phyloP scores from a whole-genome alignment of 2,797 vertebrate genomes.

The Borostomias antarcticus region DNA sequence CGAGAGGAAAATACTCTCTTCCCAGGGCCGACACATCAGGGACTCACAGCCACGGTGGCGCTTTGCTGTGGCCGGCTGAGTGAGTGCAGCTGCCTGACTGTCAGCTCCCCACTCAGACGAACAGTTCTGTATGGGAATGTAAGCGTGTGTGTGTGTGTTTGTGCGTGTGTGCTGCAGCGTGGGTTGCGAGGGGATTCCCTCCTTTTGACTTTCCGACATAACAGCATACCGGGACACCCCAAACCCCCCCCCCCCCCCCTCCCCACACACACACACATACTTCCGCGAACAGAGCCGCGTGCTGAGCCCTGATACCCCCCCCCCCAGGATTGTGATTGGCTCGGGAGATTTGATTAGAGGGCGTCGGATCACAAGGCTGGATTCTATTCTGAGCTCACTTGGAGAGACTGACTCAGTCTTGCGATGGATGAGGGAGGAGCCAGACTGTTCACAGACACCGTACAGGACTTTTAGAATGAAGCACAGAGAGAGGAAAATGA shows the following conservation, averaged over 20 bases:
- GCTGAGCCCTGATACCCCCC: no score
- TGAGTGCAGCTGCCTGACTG: conserved; percentile 59
- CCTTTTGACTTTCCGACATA: conserved; percentile 40
- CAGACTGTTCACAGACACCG: no score
- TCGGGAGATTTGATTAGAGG: conserved; percentile 53
- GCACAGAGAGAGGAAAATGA: background rate
- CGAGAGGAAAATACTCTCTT: conserved; percentile 47
- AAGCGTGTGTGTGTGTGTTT: conserved; percentile 4
- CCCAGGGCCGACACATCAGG: conserved; percentile 46
- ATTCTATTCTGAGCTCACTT: conserved; percentile 59
- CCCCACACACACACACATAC: no score
- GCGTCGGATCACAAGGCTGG: conserved; percentile 43
- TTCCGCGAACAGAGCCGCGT: no score
- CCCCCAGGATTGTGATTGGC: no score
- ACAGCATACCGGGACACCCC: conserved; percentile 37
- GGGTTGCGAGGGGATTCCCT: conserved; percentile 71
- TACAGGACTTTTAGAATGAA: background rate
- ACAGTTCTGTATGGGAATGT: conserved; percentile 19
- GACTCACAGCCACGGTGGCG: conserved; percentile 40
- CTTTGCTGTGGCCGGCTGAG: conserved; percentile 71
- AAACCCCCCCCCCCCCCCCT: no score
- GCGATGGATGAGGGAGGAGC: conserved; percentile 32
- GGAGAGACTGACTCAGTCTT: conserved; percentile 71
- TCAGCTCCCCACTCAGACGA: conserved; percentile 23
- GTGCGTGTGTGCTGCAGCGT: conserved; percentile 18